Conservation (phyloP, 2,888 invertebrate species). For the Epistrophe grossulariae region DNA sequence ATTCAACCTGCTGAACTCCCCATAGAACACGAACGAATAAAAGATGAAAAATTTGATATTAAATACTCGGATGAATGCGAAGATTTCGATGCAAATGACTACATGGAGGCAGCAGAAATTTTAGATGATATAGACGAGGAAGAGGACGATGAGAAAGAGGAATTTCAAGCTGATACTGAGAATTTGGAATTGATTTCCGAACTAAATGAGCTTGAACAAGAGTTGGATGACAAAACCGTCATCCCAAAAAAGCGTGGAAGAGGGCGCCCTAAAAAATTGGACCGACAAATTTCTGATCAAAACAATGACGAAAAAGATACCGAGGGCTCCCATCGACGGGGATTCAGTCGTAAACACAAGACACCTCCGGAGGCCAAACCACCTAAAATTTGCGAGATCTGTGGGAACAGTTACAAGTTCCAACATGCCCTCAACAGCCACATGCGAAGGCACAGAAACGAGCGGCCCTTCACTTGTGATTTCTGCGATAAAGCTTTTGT, state of each 20-base stretch:
- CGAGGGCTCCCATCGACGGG: neutral
- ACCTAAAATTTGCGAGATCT: slow-evolving; percentile 82
- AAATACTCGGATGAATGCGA: slow-evolving; percentile 56
- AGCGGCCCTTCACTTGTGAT: slow-evolving; percentile 81
- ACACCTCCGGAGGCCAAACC: slow-evolving; percentile 75
- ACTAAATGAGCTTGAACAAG: slow-evolving; percentile 3
- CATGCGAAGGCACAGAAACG: slow-evolving; percentile 83
- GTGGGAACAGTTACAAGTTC: slow-evolving; percentile 83
- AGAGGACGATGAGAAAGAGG: slow-evolving; percentile 38
- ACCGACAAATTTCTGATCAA: neutral
- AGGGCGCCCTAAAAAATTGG: slow-evolving; percentile 66
- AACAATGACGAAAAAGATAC: neutral
- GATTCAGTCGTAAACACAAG: slow-evolving; percentile 16
- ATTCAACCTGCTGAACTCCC: slow-evolving; percentile 11
- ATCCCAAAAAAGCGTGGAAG: slow-evolving; percentile 60
- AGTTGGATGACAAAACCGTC: neutral
- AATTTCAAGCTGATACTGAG: slow-evolving; percentile 60
- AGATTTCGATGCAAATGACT: slow-evolving; percentile 49
- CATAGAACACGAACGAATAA: slow-evolving; percentile 31
- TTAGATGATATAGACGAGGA: slow-evolving; percentile 52
- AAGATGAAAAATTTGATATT: slow-evolving; percentile 48
- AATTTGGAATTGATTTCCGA: slow-evolving; percentile 56
- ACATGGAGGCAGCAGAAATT: slow-evolving; percentile 41
- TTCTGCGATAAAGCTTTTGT: slow-evolving; percentile 83
- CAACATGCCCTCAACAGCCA: slow-evolving; percentile 83